Percentiles rank a stretch among this genome's conserved stretches.
phyloP scores from a whole-genome alignment of 2,113 vertebrate species.

The Hyla sarda region DNA sequence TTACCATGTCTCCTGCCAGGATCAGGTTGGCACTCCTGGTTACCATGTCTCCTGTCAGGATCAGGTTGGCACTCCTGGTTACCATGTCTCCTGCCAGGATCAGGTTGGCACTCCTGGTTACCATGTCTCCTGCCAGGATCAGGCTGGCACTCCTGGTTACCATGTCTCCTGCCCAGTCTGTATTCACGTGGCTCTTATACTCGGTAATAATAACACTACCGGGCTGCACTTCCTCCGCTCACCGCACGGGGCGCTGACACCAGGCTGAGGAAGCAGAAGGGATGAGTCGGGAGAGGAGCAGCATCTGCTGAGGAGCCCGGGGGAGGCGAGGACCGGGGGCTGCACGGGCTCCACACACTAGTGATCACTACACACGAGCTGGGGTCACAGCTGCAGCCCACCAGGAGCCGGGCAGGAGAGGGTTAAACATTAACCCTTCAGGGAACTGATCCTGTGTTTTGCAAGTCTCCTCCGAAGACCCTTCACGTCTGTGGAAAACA shows the following conservation, averaged over 20 bases:
- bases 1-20: too few species aligned
- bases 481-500: neutral
- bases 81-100: too few species aligned
- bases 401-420: neutral
- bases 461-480: neutral
- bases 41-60: too few species aligned
- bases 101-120: too few species aligned
- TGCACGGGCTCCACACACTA: neutral
- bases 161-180: neutral
- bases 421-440: too few species aligned
- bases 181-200: neutral
- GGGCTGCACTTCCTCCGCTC: neutral
- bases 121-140: too few species aligned
- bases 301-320: neutral
- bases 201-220: too few species aligned
- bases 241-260: conserved; percentile 22
- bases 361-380: neutral
- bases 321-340: neutral
- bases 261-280: neutral
- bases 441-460: neutral
- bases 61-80: too few species aligned
- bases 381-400: neutral
- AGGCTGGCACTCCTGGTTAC: too few species aligned
- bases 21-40: too few species aligned
- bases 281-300: neutral